A percentile compares a stretch with the other conserved stretches of the same genome.
These are phyloP conservation scores for Bubo scandiacus DNA, from an alignment of 2,113 vertebrate genomes.

Conservation along the genomic window DNA sequence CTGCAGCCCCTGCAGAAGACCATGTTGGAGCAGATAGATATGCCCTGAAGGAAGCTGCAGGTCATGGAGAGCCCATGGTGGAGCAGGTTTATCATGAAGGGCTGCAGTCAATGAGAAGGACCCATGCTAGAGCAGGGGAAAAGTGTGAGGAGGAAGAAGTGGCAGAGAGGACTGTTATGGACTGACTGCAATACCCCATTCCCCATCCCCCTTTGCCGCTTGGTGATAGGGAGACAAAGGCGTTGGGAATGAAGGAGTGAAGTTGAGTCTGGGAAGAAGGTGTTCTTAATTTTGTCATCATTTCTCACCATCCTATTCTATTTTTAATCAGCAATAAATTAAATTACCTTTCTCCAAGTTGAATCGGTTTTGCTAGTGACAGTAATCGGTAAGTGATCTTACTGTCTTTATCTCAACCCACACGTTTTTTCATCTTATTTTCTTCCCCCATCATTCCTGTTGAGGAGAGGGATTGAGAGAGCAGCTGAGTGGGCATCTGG, in stretches of 20 bases:
- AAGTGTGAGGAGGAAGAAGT: neutral
- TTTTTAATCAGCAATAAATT: neutral
- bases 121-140: neutral
- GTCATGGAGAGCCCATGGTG: neutral
- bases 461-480: neutral
- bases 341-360: neutral
- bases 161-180: neutral
- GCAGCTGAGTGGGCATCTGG: neutral
- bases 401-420: neutral
- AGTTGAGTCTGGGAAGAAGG: neutral
- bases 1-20: neutral
- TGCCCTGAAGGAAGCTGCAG: neutral
- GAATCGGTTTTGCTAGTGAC: neutral
- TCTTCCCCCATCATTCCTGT: neutral
- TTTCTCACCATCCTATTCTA: neutral
- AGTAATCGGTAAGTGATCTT: neutral
- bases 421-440: neutral
- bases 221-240: neutral
- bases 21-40: neutral
- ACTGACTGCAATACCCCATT: neutral
- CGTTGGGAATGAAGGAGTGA: neutral
- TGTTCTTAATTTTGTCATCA: neutral
- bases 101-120: neutral
- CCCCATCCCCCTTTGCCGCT: neutral
- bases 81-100: neutral